phyloP scores from a whole-genome alignment of 2,888 invertebrate species.

The Ormyrus thymus region DNA sequence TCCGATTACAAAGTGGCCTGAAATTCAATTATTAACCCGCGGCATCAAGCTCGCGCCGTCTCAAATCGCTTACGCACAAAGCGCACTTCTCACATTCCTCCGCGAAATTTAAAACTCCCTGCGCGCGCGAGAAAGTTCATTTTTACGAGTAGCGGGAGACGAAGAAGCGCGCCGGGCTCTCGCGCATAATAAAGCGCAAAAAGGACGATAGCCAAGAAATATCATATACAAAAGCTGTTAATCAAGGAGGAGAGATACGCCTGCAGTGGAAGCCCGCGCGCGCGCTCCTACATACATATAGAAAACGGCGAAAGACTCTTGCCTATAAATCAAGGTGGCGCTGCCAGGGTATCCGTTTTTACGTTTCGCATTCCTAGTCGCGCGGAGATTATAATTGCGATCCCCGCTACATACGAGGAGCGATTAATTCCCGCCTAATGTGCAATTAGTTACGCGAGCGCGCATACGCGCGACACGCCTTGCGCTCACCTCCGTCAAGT shows the following conservation, averaged over 20 bases:
- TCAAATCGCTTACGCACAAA: neutral
- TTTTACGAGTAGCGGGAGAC: neutral
- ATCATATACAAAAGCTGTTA: conserved; percentile 43
- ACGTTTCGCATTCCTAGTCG: conserved; percentile 46
- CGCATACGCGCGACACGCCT: conserved; percentile 25
- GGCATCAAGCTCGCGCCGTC: neutral
- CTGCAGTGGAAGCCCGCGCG: neutral
- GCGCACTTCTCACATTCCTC: neutral
- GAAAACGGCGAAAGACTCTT: conserved; percentile 18
- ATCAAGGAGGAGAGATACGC: conserved; percentile 42
- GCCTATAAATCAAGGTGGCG: conserved; percentile 43
- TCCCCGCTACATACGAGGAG: conserved; percentile 11
- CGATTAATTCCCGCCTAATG: conserved; percentile 56
- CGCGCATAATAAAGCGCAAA: neutral
- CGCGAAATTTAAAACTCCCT: conserved; percentile 26
- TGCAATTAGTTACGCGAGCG: conserved; percentile 52
- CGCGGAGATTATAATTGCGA: conserved; percentile 51
- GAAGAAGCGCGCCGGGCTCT: no score
- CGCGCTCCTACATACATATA: neutral
- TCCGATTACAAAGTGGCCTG: neutral
- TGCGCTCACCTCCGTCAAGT: neutral
- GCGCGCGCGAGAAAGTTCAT: neutral
- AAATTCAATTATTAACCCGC: neutral
- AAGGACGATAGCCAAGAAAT: conserved; percentile 10
- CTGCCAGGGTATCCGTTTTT: conserved; percentile 42